Evolutionary conservation across 2,888 invertebrate species (phyloP).

Genomic region (Calameuta idolon): DNA sequence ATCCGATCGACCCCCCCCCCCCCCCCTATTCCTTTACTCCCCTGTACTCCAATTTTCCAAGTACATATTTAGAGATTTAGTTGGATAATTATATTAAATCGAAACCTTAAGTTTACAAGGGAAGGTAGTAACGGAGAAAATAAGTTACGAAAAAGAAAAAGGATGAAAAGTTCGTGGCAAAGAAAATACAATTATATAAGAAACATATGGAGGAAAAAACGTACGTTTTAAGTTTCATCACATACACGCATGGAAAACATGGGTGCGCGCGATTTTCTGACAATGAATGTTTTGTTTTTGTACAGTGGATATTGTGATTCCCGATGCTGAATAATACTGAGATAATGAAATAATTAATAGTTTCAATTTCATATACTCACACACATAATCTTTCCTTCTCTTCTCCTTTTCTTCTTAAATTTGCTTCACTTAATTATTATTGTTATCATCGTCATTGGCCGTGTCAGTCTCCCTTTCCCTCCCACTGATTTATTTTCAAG

Average conservation of each 20-base stretch:
- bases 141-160: conserved; percentile 34
- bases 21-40: no score
- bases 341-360: conserved; percentile 43
- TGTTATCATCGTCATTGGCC: no score
- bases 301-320: conserved; percentile 64
- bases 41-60: conserved; percentile 18
- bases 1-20: no score
- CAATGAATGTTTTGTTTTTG: conserved; percentile 62
- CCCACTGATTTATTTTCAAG: no score
- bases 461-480: no score
- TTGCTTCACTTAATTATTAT: no score
- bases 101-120: conserved; percentile 43
- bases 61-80: conserved; percentile 47
- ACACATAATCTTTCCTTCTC: no score
- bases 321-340: conserved; percentile 60
- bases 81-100: conserved; percentile 40
- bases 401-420: no score
- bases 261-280: conserved; percentile 38
- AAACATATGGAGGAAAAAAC: conserved; percentile 9
- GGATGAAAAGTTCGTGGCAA: conserved; percentile 15
- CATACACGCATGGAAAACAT: conserved; percentile 9
- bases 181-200: conserved; percentile 35
- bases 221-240: conserved; percentile 16
- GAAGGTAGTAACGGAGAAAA: conserved; percentile 32
- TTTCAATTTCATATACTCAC: no score